A percentile compares a stretch with the other conserved stretches of the same genome.
phyloP scores from a whole-genome alignment of 2,888 invertebrate genomes.

The Lasioglossum calceatum region DNA sequence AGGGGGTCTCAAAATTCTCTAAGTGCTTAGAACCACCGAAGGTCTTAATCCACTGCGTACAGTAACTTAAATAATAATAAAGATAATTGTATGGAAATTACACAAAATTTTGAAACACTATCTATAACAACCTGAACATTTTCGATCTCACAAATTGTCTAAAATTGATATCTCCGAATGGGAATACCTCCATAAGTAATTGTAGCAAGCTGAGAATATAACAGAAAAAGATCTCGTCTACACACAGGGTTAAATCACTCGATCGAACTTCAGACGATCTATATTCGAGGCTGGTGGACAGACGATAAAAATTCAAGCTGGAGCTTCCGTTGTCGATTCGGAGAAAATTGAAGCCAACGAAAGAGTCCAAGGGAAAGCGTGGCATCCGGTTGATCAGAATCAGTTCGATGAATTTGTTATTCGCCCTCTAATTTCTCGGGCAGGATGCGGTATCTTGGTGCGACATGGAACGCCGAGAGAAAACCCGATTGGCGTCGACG shows the following conservation, averaged over 20 bases:
- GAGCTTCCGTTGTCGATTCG: not conserved
- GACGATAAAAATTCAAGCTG: not conserved
- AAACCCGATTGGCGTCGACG: constrained; percentile 53
- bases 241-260: not conserved
- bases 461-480: constrained; percentile 22
- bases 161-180: not conserved
- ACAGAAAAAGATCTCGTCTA: not conserved
- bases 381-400: constrained; percentile 49
- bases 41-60: no score
- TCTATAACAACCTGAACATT: not conserved
- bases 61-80: no score
- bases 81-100: no score
- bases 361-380: constrained; percentile 1
- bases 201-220: not conserved
- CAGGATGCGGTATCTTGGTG: constrained; percentile 49
- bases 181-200: not conserved
- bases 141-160: not conserved
- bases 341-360: not conserved
- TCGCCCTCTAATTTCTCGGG: constrained; percentile 41
- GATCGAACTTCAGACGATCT: not conserved
- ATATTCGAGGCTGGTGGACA: not conserved
- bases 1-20: no score
- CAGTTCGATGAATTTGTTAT: constrained; percentile 48
- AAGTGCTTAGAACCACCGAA: no score
- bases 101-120: no score